Evolutionary conservation across 64 coral and sea anemone species (phyloP).

Genomic region (Pocillopora verrucosa): DNA sequence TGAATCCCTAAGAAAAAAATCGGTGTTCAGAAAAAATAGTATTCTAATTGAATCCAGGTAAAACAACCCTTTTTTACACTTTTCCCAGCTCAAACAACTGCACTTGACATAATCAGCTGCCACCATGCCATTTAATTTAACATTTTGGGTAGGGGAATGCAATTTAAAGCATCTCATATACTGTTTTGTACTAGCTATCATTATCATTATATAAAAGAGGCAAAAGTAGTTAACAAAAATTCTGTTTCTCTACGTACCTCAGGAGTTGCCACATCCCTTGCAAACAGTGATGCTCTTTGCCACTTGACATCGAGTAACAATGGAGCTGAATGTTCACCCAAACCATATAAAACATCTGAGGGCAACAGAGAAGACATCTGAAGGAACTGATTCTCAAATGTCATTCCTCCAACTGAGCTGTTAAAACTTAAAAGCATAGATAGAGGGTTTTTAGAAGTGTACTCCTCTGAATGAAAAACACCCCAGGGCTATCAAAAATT

Average conservation of each 20-base stretch:
- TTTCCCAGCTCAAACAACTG: no score
- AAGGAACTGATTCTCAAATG: constrained; percentile 91
- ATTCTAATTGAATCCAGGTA: no score
- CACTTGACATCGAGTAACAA: constrained; percentile 65
- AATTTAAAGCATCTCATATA: no score
- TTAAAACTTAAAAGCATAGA: constrained; percentile 59
- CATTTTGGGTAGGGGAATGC: no score
- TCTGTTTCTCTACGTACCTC: constrained; percentile 35
- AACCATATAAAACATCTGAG: constrained; percentile 69
- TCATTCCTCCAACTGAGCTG: constrained; percentile 85
- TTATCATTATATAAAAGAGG: background rate
- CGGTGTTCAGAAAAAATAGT: background rate
- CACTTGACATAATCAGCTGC: no score
- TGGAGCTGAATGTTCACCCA: constrained; percentile 84
- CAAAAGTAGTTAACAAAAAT: no score
- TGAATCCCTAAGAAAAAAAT: constrained; percentile 46
- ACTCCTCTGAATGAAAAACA: no score
- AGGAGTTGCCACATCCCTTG: constrained; percentile 83
- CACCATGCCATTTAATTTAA: no score
- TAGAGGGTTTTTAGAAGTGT: no score
- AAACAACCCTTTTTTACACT: no score
- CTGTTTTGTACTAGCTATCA: no score
- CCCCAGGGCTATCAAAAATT: no score
- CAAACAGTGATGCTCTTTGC: constrained; percentile 72
- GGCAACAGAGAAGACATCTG: constrained; percentile 82